These are phyloP conservation scores for Agrilus cyanescens DNA, from an alignment of 2,888 invertebrate species.

Conservation along the genomic window DNA sequence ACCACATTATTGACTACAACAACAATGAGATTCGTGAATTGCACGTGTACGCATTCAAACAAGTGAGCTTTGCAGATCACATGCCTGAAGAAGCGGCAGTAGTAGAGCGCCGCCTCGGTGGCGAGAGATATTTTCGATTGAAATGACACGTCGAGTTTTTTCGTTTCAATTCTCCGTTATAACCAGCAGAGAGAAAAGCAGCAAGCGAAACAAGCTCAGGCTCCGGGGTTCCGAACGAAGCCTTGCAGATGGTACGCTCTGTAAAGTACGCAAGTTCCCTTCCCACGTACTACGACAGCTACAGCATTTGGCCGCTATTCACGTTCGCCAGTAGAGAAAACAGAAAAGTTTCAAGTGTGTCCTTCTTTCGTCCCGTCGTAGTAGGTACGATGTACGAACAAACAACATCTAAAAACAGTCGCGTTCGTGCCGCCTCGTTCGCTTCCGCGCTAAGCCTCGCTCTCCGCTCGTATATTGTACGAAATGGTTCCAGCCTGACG, in stretches of 20 bases:
- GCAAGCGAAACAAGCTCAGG: no score
- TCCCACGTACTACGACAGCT: slow-evolving; percentile 17
- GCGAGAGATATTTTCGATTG: slow-evolving; percentile 14
- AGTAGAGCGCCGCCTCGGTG: slow-evolving; percentile 25
- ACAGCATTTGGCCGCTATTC: slow-evolving; percentile 26
- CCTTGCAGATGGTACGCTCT: no score
- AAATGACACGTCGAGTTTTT: slow-evolving; percentile 20
- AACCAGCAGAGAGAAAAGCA: background rate
- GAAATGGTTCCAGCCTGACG: slow-evolving; percentile 20
- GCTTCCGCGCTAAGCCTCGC: slow-evolving; percentile 8
- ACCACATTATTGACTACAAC: slow-evolving; percentile 1
- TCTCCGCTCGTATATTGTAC: slow-evolving; percentile 6
- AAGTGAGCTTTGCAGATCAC: slow-evolving; percentile 26
- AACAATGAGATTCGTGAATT: slow-evolving; percentile 10
- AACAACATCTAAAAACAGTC: slow-evolving; percentile 5
- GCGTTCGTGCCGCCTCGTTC: slow-evolving; percentile 13
- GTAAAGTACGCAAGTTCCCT: background rate
- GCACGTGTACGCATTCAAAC: slow-evolving; percentile 29
- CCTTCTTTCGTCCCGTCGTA: slow-evolving; percentile 32
- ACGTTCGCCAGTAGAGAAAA: slow-evolving; percentile 18
- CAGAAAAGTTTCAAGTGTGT: slow-evolving; percentile 33
- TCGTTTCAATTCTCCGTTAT: slow-evolving; percentile 13
- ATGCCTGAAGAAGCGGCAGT: slow-evolving; percentile 14
- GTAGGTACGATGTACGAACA: no score
- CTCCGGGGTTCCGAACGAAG: no score